Percentiles rank a stretch among this genome's conserved stretches.
These are phyloP conservation scores for Momotus momota DNA, from an alignment of 2,797 vertebrate species.

Conservation along the genomic window DNA sequence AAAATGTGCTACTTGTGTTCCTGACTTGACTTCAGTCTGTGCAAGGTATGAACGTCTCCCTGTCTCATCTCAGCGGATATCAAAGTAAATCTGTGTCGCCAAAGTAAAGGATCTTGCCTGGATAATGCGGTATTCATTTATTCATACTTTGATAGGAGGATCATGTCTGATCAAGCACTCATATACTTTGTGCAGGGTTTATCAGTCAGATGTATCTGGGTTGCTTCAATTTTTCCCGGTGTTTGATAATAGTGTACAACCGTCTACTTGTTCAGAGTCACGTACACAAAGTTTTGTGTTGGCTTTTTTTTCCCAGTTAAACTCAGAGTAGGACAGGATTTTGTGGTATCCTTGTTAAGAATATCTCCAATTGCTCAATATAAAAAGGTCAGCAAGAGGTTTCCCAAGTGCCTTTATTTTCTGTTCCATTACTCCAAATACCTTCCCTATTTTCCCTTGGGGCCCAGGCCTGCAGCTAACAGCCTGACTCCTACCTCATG, in stretches of 20 bases:
- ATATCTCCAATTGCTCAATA: not conserved
- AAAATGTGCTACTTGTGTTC: not conserved
- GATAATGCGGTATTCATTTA: not conserved
- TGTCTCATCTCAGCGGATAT: not conserved
- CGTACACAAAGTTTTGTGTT: not conserved
- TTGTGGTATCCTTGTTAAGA: not conserved
- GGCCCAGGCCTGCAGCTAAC: not conserved
- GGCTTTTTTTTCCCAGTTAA: not conserved
- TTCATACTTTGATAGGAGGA: not conserved
- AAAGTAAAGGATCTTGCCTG: not conserved
- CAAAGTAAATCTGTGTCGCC: not conserved
- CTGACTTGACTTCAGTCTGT: not conserved
- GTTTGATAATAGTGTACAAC: not conserved
- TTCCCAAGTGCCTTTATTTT: not conserved
- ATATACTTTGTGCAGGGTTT: not conserved
- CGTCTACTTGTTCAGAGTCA: not conserved
- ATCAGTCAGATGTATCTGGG: not conserved
- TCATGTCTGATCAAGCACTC: not conserved
- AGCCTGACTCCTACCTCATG: not conserved
- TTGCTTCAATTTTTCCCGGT: not conserved
- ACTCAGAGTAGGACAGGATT: not conserved
- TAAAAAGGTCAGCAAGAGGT: not conserved
- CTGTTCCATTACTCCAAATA: not conserved
- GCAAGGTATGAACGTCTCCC: not conserved
- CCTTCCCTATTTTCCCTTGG: not conserved